Evolutionary conservation across 2,888 invertebrate genomes (phyloP).

Genomic region (Strigamia transsilvanica): DNA sequence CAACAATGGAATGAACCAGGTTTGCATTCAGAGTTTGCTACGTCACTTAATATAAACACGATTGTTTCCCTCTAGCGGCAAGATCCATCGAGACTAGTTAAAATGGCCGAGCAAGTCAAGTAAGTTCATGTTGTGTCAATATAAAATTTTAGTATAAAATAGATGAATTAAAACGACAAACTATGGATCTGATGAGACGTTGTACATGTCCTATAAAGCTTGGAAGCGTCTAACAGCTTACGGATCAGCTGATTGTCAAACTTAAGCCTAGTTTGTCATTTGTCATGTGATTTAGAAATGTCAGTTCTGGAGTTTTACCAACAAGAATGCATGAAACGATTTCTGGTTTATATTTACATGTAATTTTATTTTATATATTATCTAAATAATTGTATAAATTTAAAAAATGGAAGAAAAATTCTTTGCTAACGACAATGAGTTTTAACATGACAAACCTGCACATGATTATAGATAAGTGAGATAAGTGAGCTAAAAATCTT

Average conservation of each 20-base stretch:
- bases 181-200: background rate
- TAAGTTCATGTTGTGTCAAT: background rate
- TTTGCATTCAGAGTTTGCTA: background rate
- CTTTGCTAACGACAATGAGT: no score
- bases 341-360: background rate
- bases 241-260: constrained; percentile 1
- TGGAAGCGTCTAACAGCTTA: background rate
- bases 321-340: background rate
- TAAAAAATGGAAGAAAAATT: no score
- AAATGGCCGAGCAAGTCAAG: constrained; percentile 36
- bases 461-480: no score
- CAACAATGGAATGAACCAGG: constrained; percentile 31
- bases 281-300: background rate
- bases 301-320: background rate
- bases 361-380: no score
- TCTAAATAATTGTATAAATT: no score
- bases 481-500: no score
- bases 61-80: constrained; percentile 17
- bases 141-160: background rate
- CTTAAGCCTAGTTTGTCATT: constrained; percentile 7
- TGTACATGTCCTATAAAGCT: background rate
- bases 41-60: background rate
- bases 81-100: background rate
- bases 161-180: background rate
- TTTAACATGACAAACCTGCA: no score